Conservation (phyloP, 2,797 vertebrate genomes). For the Enteromius thamalakanensis region DNA sequence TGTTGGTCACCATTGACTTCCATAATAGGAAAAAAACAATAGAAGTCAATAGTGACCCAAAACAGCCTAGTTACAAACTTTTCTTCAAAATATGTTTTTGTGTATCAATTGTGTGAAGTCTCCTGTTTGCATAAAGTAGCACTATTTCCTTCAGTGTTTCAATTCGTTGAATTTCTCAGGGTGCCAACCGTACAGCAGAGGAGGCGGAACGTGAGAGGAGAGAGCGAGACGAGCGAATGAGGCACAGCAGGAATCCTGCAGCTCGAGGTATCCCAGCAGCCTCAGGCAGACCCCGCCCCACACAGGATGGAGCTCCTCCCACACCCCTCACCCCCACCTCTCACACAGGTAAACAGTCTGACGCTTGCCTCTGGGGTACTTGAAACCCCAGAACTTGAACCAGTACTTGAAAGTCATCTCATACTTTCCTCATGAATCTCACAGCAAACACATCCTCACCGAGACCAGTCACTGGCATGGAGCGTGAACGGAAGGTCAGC, state of each 20-base stretch:
- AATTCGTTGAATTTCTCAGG: slow-evolving; percentile 69
- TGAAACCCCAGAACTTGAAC: background rate
- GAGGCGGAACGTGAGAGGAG: slow-evolving; percentile 90
- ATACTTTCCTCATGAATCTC: background rate
- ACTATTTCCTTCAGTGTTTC: background rate
- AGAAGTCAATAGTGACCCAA: too few relatives aligned
- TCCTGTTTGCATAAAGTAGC: background rate
- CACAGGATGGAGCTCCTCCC: slow-evolving; percentile 85
- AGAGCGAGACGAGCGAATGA: slow-evolving; percentile 89
- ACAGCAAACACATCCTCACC: slow-evolving; percentile 91
- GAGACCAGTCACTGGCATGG: slow-evolving; percentile 88
- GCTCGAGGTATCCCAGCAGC: slow-evolving; percentile 87
- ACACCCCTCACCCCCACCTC: slow-evolving; percentile 91
- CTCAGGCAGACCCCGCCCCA: slow-evolving; percentile 86
- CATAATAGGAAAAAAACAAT: too few relatives aligned
- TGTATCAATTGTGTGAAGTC: background rate
- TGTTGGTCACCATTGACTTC: too few relatives aligned
- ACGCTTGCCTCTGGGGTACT: background rate
- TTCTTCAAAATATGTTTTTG: background rate
- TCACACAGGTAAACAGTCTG: slow-evolving; percentile 83
- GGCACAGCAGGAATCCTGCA: slow-evolving; percentile 86
- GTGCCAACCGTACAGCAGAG: slow-evolving; percentile 89
- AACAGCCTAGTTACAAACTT: too few relatives aligned
- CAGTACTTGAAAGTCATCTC: background rate
- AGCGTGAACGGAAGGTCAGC: slow-evolving; percentile 94